A percentile compares a stretch with the other conserved stretches of the same genome.
Conservation (phyloP, 2,113 vertebrate species). For the sheep (Ovis aries) region ARS-UI_Ramb_v3.0 NC_056068.1:66048001-66048500, state of each 20-base stretch:
- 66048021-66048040: background rate
- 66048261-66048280: background rate
- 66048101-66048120: background rate
- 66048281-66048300: background rate
- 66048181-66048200: background rate
- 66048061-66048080: background rate
- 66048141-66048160: background rate
- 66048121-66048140: background rate
- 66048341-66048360: background rate
- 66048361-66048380: too few relatives aligned
- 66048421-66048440: too few relatives aligned
- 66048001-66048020: background rate
- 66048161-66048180: background rate
- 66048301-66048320: background rate
- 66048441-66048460: too few relatives aligned
- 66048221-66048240: background rate
- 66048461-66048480: too few relatives aligned
- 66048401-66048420: too few relatives aligned
- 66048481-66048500: too few relatives aligned
- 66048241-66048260: background rate
- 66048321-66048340: background rate
- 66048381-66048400: too few relatives aligned
- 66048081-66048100: background rate
- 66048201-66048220: background rate
- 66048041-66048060: background rate